Conservation (phyloP, 1,140 invertebrate genomes). For the Frieseomelitta varia region DNA sequence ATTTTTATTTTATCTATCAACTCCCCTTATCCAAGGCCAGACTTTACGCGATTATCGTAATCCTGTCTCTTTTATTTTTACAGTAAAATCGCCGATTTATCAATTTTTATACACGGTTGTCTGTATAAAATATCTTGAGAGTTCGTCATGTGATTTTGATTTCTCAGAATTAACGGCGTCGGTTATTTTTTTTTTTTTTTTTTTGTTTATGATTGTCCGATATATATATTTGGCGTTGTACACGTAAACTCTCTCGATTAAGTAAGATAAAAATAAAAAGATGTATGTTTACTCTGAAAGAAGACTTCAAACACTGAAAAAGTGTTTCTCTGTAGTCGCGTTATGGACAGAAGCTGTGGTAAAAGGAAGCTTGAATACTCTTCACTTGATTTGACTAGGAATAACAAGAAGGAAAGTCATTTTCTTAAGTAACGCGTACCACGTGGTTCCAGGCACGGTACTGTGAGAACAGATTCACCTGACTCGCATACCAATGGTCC, state of each 20-base stretch:
- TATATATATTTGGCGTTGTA: background rate
- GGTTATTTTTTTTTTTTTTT: constrained; percentile 13
- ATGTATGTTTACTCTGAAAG: background rate
- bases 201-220: background rate
- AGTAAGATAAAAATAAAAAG: background rate
- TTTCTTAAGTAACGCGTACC: constrained; percentile 69
- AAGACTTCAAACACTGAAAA: background rate
- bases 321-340: background rate
- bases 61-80: background rate
- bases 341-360: background rate
- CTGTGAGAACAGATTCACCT: constrained; percentile 77
- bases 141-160: constrained; percentile 11
- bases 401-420: constrained; percentile 66
- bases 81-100: background rate
- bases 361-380: constrained; percentile 33
- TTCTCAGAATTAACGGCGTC: background rate
- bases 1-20: constrained; percentile 3
- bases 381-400: constrained; percentile 31
- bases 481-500: constrained; percentile 70
- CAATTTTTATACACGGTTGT: constrained; percentile 2
- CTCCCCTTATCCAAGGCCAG: constrained; percentile 23
- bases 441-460: constrained; percentile 74
- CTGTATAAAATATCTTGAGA: background rate
- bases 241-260: background rate
- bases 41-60: background rate